Percentiles rank a stretch among this genome's conserved stretches.
Evolutionary conservation across 2,797 vertebrate genomes (phyloP).

Genomic region (Alfaro cultratus): DNA sequence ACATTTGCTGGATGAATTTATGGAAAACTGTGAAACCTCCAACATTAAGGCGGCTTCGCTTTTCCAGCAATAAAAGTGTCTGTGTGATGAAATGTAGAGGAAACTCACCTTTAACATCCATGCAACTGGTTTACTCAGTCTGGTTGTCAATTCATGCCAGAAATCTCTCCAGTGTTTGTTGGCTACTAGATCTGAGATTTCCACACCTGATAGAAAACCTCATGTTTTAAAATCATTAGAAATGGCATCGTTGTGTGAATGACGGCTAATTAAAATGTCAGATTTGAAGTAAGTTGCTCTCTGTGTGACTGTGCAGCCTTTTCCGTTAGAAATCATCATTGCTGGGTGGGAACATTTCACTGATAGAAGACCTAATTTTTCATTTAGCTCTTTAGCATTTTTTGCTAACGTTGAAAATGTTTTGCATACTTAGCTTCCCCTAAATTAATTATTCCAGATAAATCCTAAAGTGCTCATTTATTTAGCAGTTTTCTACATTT

Average conservation of each 20-base stretch:
- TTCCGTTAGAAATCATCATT: not conserved
- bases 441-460: too few species aligned
- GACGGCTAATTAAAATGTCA: conserved; percentile 30
- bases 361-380: too few species aligned
- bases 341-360: too few species aligned
- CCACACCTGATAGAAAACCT: not conserved
- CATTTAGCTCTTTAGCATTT: too few species aligned
- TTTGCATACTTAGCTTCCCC: too few species aligned
- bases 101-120: not conserved
- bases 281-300: conserved; percentile 31
- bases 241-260: conserved; percentile 43
- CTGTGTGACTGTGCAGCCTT: conserved; percentile 9
- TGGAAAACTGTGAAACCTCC: not conserved
- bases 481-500: too few species aligned
- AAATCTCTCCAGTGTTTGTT: not conserved
- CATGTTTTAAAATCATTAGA: conserved; percentile 40
- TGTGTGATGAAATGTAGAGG: not conserved
- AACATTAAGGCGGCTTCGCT: not conserved
- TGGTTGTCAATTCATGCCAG: not conserved
- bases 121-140: not conserved
- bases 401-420: too few species aligned
- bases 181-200: not conserved
- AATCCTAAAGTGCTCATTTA: too few species aligned
- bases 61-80: not conserved
- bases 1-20: not conserved